Evolutionary conservation across 2,113 vertebrate genomes (phyloP).

Genomic region (Paracanthobrama guichenoti): DNA sequence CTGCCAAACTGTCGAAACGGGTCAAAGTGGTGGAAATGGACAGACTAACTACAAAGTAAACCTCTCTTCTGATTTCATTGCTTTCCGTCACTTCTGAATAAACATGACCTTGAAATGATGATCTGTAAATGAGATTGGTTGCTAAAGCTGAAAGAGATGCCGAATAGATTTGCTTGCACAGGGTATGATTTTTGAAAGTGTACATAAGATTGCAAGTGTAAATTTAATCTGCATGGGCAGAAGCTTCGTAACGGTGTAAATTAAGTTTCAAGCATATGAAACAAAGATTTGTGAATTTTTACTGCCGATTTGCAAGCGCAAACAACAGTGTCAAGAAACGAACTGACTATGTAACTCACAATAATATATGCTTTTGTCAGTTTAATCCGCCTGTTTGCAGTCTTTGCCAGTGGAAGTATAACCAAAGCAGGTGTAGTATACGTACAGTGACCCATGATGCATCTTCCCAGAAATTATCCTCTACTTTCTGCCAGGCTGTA

Average conservation of each 20-base stretch:
- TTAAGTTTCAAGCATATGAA: not conserved
- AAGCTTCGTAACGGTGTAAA: not conserved
- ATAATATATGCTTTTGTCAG: not conserved
- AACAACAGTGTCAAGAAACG: too few relatives aligned
- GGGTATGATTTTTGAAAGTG: not conserved
- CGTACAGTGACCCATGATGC: not conserved
- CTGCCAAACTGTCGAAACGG: not conserved
- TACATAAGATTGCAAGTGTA: not conserved
- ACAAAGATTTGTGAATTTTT: too few relatives aligned
- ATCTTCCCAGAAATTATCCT: not conserved
- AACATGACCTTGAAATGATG: not conserved
- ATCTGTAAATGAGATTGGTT: not conserved
- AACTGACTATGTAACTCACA: too few relatives aligned
- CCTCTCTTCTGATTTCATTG: not conserved
- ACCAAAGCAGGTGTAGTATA: not conserved
- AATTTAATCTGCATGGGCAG: not conserved
- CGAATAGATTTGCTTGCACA: not conserved
- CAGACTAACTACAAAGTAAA: not conserved
- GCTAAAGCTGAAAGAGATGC: too few relatives aligned
- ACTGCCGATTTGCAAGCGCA: too few relatives aligned
- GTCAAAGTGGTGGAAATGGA: not conserved
- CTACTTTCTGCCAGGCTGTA: not conserved
- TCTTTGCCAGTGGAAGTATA: not conserved
- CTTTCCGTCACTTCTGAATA: not conserved
- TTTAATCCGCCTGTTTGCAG: not conserved